Evolutionary conservation across 2,797 vertebrate species (phyloP), one percentile per base, ranked within the genome.

Genomic region (Etheostoma perlongum): DNA sequence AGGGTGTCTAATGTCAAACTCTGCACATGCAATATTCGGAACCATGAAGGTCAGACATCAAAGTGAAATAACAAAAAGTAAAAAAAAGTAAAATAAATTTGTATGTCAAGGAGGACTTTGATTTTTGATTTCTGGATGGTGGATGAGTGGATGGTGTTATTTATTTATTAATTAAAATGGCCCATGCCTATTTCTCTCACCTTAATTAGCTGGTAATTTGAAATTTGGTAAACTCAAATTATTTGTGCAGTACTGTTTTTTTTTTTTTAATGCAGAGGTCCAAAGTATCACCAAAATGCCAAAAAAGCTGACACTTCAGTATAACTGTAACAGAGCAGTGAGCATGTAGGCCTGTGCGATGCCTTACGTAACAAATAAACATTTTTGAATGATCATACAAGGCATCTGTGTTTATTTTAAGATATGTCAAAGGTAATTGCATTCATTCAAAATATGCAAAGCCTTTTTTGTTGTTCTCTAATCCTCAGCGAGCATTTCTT

Each of bases 401-500:
- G 36, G n/a, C 60, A 70, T 71, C 71, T 61, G 9, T 77, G 80
- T 85, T 84, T 68, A 47, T 67, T 44, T 19, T 30, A 51, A 55
- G 53, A 73, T 30, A 51, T 30, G 57, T 65, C 58, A 12, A 33
- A 42, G 33, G 19, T 60, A 71, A 65, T 55, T 64, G 47, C 40
- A 74, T 14, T 72, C 27, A 70, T 68, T 15, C 10, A 9, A 71
- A 79, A 33, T 42, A 3, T 1, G 6, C 44, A 6, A 25, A 30
- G 18, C 1, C 1, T 19, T 16, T 65, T 54, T 57, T 48, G 6
- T 14, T 79, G 0, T 59, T 49, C 6, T 86, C 36, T 77, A 11
- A 1, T 57, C 70, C 79, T 75, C 64, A 93, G 92, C 68, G 96
- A 94, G 80, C 93, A 0, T 85, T 97, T 98, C 91, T 94, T 98